Conservation (phyloP, 2,888 invertebrate species). For the Meliscaeva auricollis region DNA sequence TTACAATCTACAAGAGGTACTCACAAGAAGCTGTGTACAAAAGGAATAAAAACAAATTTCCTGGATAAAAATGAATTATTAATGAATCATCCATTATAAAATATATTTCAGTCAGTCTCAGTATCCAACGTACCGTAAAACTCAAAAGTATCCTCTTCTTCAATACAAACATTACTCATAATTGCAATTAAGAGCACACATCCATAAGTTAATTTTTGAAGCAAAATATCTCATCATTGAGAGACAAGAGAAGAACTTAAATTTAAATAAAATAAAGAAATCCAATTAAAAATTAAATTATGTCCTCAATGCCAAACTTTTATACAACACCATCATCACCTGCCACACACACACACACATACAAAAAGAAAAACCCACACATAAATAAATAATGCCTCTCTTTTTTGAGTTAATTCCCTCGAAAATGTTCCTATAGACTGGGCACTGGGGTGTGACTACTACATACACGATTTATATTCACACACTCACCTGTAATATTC, state of each 20-base stretch:
- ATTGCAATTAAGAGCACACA: slow-evolving; percentile 19
- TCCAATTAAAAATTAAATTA: slow-evolving; percentile 46
- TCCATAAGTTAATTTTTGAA: slow-evolving; percentile 1
- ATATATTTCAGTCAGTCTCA: background rate
- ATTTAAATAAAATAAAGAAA: slow-evolving; percentile 11
- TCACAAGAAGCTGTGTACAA: too few relatives aligned
- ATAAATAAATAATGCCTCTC: too few relatives aligned
- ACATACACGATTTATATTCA: background rate
- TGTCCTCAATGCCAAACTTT: slow-evolving; percentile 5
- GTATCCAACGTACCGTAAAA: slow-evolving; percentile 5
- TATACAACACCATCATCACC: too few relatives aligned
- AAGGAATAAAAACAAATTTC: background rate
- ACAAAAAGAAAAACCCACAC: too few relatives aligned
- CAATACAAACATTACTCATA: background rate
- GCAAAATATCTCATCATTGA: slow-evolving; percentile 1
- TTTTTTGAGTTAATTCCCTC: background rate
- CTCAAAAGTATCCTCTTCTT: slow-evolving; percentile 8
- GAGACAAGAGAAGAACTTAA: slow-evolving; percentile 1
- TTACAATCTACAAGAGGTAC: background rate
- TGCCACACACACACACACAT: too few relatives aligned
- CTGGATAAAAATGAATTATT: background rate
- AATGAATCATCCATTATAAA: background rate
- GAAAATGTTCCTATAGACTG: background rate
- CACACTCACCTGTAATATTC: slow-evolving; percentile 92
- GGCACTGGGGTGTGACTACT: background rate